These are phyloP conservation scores for Sesia apiformis DNA, from an alignment of 2,888 invertebrate species.

Conservation along the genomic window DNA sequence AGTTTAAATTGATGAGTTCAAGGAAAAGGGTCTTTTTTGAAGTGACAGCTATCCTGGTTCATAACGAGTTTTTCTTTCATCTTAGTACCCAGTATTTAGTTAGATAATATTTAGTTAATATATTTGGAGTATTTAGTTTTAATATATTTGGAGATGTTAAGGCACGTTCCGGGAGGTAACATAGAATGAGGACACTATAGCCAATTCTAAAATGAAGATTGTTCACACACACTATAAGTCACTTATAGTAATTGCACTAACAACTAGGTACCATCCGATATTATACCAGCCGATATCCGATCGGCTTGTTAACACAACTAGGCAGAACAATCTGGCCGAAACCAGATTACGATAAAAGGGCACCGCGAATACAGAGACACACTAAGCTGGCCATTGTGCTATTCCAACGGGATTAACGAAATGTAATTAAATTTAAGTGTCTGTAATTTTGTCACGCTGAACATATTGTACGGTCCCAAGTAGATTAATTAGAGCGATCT, in stretches of 20 bases:
- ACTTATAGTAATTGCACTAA: slow-evolving; percentile 20
- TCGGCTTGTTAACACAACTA: slow-evolving; percentile 33
- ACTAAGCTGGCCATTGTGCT: slow-evolving; percentile 17
- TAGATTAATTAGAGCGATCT: not conserved
- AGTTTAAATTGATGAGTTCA: no score
- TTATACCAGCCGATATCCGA: no score
- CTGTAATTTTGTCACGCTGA: not conserved
- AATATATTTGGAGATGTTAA: no score
- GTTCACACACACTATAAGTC: not conserved
- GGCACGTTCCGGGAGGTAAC: no score
- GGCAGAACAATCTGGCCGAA: slow-evolving; percentile 34
- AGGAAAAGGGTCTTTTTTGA: no score
- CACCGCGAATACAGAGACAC: slow-evolving; percentile 30
- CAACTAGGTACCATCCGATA: slow-evolving; percentile 50
- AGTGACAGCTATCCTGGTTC: no score
- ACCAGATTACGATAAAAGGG: slow-evolving; percentile 37
- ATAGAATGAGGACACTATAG: no score
- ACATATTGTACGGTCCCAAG: not conserved
- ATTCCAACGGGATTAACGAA: slow-evolving; percentile 20
- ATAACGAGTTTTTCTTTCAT: no score
- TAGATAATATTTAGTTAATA: no score
- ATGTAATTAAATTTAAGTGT: slow-evolving; percentile 14
- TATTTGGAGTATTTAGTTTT: no score
- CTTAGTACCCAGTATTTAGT: no score
- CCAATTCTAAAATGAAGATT: no score